Evolutionary conservation across 30 jellyfish, hydroid and myxozoan genomes (phyloP), one percentile per base, ranked within the genome.

Genomic region (Phacellophora camtschatica): DNA sequence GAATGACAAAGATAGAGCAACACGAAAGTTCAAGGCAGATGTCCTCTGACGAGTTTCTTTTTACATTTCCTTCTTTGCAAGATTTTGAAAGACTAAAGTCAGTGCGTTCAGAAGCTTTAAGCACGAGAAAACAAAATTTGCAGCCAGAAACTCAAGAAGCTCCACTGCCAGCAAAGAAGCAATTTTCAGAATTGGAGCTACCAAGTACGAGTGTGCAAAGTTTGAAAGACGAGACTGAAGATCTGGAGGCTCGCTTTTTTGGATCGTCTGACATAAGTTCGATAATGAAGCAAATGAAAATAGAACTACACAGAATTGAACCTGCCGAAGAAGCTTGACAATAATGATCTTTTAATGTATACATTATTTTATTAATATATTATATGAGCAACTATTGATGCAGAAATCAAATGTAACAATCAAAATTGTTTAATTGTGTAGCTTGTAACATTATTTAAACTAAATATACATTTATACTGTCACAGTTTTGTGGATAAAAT

Each of bases 21-120:
- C 34, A 29, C 34, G 32, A 72, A 9, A 54, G 8, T 20, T 30
- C 33, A 34, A 76, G 77, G 29, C 74, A 49, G 49, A 72, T 12
- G 35, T 72, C 74, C 29, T 30, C 62, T 42, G 78, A 43, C 1
- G 88, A 76, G 42, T 20, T 22, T 15, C 57, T 1, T 10, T 9
- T 59, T 33, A 65, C 88, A 5, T 31, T 39, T 20, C 88, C 88
- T 4, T 57, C 88, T 7, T 45, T 76, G n/a, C 88, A 79, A 58
- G 55, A 66, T 1, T 57, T 76, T 10, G 81, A 58, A 16, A 59
- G 74, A 35, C 2, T 76, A 20, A 57, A 23, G 33, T 66, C 88
- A 20, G 80, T 61, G 16, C 63, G 34, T 3, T 76, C 88, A 25
- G 88, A 76, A 34, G 88, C 88, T 13, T 25, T 39, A 23, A 58